Conservation (phyloP, 2,113 vertebrate genomes). For the Acinonyx jubatus region DNA sequence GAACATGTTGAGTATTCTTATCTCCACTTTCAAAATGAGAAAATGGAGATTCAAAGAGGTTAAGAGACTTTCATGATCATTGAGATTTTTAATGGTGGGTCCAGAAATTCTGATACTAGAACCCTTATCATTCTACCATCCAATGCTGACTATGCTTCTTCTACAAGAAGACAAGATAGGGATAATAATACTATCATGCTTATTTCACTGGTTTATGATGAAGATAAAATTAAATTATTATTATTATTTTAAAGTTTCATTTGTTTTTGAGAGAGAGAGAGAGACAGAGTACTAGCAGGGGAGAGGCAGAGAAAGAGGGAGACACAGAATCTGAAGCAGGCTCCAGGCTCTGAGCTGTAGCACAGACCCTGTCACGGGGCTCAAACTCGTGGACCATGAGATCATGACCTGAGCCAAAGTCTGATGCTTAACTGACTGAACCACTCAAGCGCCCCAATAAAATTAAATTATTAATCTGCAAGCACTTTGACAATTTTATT, state of each 20-base stretch:
- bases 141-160: background rate
- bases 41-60: background rate
- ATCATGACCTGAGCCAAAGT: too few relatives aligned
- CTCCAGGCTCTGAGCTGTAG: too few relatives aligned
- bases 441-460: background rate
- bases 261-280: too few relatives aligned
- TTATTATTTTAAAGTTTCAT: too few relatives aligned
- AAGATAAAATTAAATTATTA: slow-evolving; percentile 4
- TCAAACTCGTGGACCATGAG: too few relatives aligned
- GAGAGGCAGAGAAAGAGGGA: too few relatives aligned
- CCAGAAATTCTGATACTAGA: background rate
- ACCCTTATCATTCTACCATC: background rate
- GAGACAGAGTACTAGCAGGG: too few relatives aligned
- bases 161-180: background rate
- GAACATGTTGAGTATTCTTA: background rate
- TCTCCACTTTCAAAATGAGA: background rate
- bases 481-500: background rate
- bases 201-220: background rate
- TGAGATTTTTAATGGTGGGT: background rate
- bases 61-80: background rate
- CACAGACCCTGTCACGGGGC: too few relatives aligned
- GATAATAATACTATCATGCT: background rate
- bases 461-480: background rate
- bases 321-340: too few relatives aligned
- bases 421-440: too few relatives aligned